These are phyloP conservation scores for Cryptus viduatorius DNA, from an alignment of 2,888 invertebrate genomes.

Conservation along the genomic window DNA sequence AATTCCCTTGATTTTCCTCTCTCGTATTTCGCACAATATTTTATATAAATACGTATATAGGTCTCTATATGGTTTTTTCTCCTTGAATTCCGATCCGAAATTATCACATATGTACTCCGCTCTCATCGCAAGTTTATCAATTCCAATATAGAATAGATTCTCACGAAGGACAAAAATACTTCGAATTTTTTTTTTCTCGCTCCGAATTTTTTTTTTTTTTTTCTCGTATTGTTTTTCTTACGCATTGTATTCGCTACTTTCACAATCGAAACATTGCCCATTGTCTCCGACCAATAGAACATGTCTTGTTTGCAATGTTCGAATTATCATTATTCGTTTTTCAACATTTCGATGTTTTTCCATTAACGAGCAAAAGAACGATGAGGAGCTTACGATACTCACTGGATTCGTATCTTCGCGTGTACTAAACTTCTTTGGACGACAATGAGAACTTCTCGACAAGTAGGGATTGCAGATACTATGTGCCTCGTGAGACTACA, in stretches of 20 bases:
- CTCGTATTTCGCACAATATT: constrained; percentile 6
- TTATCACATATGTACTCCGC: neutral
- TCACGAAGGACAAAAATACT: neutral
- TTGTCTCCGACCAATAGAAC: no score
- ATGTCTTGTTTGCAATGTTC: no score
- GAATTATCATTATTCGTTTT: neutral
- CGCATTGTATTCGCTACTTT: neutral
- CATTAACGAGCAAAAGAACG: constrained; percentile 23
- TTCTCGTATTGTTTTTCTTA: neutral
- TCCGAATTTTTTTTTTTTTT: neutral
- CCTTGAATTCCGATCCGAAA: neutral
- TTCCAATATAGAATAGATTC: neutral
- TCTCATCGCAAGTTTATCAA: constrained; percentile 8
- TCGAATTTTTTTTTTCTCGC: neutral
- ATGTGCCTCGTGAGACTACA: constrained; percentile 1
- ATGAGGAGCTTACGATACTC: constrained; percentile 13
- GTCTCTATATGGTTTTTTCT: neutral
- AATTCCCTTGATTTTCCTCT: constrained; percentile 7
- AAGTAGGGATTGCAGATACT: neutral
- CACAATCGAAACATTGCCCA: neutral
- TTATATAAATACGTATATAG: neutral
- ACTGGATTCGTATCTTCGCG: constrained; percentile 15
- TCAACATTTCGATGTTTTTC: neutral
- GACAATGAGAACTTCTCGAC: constrained; percentile 25
- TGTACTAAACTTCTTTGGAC: constrained; percentile 6